phyloP scores from a whole-genome alignment of 1,140 invertebrate genomes.

The Berghia stephanieae region DNA sequence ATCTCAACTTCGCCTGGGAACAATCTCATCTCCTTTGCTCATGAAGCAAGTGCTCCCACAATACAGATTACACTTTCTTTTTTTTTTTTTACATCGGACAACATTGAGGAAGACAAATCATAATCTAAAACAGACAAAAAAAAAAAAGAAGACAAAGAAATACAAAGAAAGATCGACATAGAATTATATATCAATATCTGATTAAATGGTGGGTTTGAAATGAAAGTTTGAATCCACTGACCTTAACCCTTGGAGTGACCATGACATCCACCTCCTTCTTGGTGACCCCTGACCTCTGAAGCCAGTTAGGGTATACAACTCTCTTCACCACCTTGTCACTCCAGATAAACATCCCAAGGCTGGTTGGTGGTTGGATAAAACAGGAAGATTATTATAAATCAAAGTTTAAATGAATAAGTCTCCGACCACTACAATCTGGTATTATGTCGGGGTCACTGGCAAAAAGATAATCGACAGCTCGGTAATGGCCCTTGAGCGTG shows the following conservation, averaged over 20 bases:
- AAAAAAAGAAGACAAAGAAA: neutral
- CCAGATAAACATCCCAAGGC: constrained; percentile 89
- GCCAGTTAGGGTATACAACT: constrained; percentile 83
- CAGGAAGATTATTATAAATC: no score
- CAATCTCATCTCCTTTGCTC: no score
- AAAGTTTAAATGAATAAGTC: no score
- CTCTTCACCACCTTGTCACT: constrained; percentile 88
- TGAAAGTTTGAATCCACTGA: no score
- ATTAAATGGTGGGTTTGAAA: no score
- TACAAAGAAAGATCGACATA: neutral
- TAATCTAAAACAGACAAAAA: no score
- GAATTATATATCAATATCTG: neutral
- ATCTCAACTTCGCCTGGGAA: no score
- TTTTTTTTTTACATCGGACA: neutral
- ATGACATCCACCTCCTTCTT: constrained; percentile 85
- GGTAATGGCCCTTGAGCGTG: no score
- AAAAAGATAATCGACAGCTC: no score
- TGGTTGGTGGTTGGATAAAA: no score
- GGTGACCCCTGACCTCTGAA: constrained; percentile 80
- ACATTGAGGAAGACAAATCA: neutral
- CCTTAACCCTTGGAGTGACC: constrained; percentile 78
- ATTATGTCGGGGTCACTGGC: no score
- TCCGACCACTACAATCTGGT: no score
- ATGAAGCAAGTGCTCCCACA: neutral
- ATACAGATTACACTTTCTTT: neutral